Evolutionary conservation across 37 sponge, comb jelly and placozoan species (phyloP).

Genomic region (Hormiphora californensis): DNA sequence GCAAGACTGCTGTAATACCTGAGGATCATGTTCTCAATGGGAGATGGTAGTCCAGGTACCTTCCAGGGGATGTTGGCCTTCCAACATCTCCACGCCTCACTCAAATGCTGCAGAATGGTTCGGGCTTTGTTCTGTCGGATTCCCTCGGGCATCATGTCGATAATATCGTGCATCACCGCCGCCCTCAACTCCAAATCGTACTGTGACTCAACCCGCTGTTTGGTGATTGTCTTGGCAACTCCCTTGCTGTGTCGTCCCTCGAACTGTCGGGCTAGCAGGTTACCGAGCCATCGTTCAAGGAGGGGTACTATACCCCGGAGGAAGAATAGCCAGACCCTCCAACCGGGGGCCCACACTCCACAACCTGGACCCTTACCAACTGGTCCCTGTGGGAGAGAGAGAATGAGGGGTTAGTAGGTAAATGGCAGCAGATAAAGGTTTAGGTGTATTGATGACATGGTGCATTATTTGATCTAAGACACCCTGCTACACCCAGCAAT

Average conservation of each 20-base stretch:
- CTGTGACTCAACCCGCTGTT: conserved; percentile 98
- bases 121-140: conserved; percentile 99
- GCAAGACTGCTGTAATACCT: no score
- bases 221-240: conserved; percentile 97
- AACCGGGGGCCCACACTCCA: conserved; percentile 97
- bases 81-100: conserved; percentile 99
- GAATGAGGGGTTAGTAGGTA: background rate
- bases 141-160: conserved; percentile 99
- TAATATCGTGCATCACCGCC: conserved; percentile 94
- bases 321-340: conserved; percentile 98
- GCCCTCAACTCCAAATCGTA: conserved; percentile 97
- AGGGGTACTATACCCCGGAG: conserved; percentile 93
- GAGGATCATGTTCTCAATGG: conserved; percentile 99
- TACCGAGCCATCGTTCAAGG: conserved; percentile 97
- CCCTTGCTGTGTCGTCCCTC: conserved; percentile 98
- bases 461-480: background rate
- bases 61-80: conserved; percentile 99
- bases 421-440: background rate
- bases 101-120: conserved; percentile 92
- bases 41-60: conserved; percentile 94
- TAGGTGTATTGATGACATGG: background rate
- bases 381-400: conserved; percentile 70
- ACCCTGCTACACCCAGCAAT: no score
- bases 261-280: conserved; percentile 95
- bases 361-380: conserved; percentile 99